These are phyloP conservation scores for Augochlorella aurata DNA, from an alignment of 2,888 invertebrate species.

Conservation along the genomic window DNA sequence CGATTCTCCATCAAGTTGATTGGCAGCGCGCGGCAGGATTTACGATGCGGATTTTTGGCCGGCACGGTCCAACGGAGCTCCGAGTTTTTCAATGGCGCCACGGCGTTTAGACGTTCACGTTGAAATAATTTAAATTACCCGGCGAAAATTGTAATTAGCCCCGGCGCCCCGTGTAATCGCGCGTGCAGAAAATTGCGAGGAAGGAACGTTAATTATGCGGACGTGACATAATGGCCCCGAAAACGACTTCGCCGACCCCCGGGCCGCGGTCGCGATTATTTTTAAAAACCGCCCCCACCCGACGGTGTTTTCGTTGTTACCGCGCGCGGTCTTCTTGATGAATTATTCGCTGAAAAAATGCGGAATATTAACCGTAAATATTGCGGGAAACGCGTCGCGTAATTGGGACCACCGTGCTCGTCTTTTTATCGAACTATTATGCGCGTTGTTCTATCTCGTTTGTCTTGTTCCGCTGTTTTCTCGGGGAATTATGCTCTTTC, in stretches of 20 bases:
- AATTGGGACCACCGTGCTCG: not conserved
- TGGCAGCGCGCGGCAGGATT: conserved; percentile 57
- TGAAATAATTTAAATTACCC: conserved; percentile 60
- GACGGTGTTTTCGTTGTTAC: conserved; percentile 1
- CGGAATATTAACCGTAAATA: not conserved
- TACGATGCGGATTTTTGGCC: conserved; percentile 61
- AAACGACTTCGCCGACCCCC: conserved; percentile 38
- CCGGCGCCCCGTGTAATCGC: conserved; percentile 43
- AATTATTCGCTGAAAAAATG: conserved; percentile 28
- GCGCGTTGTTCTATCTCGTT: not conserved
- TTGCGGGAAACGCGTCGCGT: not conserved
- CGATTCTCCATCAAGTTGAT: conserved; percentile 65
- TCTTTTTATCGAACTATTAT: not conserved
- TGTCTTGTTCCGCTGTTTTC: not conserved
- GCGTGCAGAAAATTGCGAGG: conserved; percentile 58
- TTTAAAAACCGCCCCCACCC: conserved; percentile 36
- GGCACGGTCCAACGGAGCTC: conserved; percentile 34
- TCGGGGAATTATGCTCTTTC: not conserved
- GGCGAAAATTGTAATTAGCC: conserved; percentile 57
- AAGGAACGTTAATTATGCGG: conserved; percentile 56
- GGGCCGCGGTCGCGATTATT: conserved; percentile 41
- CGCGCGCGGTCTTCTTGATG: conserved; percentile 22
- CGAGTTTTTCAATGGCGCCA: conserved; percentile 51
- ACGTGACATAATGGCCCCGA: conserved; percentile 52
- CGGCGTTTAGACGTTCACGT: conserved; percentile 47